These are phyloP conservation scores for Lasioglossum albipes DNA, from an alignment of 1,140 invertebrate genomes.

Conservation along the genomic window DNA sequence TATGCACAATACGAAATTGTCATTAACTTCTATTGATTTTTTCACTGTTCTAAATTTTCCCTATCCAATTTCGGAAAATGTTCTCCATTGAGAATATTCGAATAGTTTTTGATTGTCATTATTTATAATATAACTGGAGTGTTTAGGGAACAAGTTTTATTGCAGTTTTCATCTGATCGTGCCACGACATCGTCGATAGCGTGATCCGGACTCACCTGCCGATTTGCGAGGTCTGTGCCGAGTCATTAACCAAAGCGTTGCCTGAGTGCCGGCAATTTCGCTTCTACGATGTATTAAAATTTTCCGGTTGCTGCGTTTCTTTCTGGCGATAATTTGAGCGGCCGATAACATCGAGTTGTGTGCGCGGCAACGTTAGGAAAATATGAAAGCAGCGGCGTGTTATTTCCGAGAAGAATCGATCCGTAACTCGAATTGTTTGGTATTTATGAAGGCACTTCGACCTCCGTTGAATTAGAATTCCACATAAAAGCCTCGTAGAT, in stretches of 20 bases:
- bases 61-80: too few relatives aligned
- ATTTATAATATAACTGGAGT: too few relatives aligned
- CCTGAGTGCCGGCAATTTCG: neutral
- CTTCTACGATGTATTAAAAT: neutral
- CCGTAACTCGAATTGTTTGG: neutral
- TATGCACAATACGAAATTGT: too few relatives aligned
- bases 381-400: neutral
- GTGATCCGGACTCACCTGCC: neutral
- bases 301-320: slow-evolving; percentile 5
- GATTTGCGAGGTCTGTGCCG: neutral
- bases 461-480: neutral
- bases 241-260: neutral
- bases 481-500: neutral
- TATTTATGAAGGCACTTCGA: neutral
- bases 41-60: too few relatives aligned
- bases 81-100: too few relatives aligned
- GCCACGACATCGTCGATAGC: neutral
- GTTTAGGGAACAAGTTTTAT: too few relatives aligned
- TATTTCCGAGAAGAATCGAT: neutral
- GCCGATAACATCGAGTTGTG: neutral
- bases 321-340: neutral
- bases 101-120: too few relatives aligned
- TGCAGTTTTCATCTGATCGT: neutral
- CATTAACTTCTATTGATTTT: too few relatives aligned
- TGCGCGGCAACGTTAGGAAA: neutral